Evolutionary conservation across 2,113 vertebrate genomes (phyloP), one percentile per base, ranked within the genome.

Genomic region (Hystrix brachyura): DNA sequence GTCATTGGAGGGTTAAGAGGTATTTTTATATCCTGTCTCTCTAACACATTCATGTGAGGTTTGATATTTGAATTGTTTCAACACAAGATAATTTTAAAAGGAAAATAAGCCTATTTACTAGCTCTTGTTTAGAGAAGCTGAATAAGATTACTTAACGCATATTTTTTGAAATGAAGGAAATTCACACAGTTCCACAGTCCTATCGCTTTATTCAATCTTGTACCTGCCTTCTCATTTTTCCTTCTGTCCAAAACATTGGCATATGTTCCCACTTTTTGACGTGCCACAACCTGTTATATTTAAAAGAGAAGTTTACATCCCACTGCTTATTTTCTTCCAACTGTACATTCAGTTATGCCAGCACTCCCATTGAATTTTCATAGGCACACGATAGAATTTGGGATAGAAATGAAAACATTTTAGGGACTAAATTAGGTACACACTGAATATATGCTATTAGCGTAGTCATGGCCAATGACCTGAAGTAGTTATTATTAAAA

Each of bases 121-220:
- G 7, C 2, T 90, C 10, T 91, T 87, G 3, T n/a, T 93, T 3
- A 94, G 43, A 19, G 0, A 72, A 21, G 10, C 46, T 48, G 29
- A 53, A 3, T 79, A 74, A 32, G 1, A 60, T 27, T 55, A 38
- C 27, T 74, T 92, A 76, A n/a, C 59, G 32, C 29, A 12, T 9
- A 57, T 51, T 84, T 43, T 48, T 48, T 92, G 10, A 78, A 87
- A 1, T 38, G 4, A 76, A 76, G 27, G 5, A 69, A 88, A 69
- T 34, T 46, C 38, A 3, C 27, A 34, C 3, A n/a, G 7, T 7
- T 3, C 3, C 17, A 7, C 10, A 5, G 3, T 18, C 3, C 1
- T 34, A 55, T 38, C 3, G 48, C 15, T 3, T 94, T 87, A 80
- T 10, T 48, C 29, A 81, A 14, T 17, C 0, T 89, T 72, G 25